Evolutionary conservation across 2,888 invertebrate genomes (phyloP), one percentile per base, ranked within the genome.

Genomic region (Thera obeliscata): DNA sequence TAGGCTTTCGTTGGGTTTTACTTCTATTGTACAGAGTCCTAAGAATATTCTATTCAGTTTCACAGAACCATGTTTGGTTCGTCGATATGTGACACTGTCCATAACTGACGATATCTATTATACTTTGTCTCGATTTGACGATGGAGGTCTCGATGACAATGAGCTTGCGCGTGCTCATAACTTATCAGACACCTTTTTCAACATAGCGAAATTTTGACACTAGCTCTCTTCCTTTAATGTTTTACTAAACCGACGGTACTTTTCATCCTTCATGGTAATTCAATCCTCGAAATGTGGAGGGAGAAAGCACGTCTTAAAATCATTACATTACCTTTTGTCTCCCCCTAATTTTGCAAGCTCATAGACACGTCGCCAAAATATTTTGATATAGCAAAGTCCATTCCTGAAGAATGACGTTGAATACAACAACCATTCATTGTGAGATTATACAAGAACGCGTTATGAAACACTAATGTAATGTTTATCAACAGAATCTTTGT

Each of bases 61-160:
- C 11, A 55, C 55, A 36, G 11, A 36, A 36, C 55, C 55, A 55
- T 55, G 36, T 55, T 38, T 56, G 38, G 38, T 0, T 33, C 2
- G 43, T 4, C n/a, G 56, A 43, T 57, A 57, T 57, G 43, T 43
- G 56, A 57, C 41, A 22, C 56, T 43, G 56, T 12, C 56, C 43
- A 57, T 57, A 33, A 33, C 3, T 8, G 43, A 43, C 43, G 56
- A 7, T 7, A 6, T 38, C 36, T 12, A 56, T 56, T 36, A 56
- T 38, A 7, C 38, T 38, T 56, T 56, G 56, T 56, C 56, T 56
- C 38, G 43, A 43, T 43, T 43, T 43, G 43, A 43, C 2, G 52
- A 52, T 52, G 33, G 22, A 33, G 33, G 52, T 33, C 52, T 52
- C 22, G 55, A 56, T 56, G 38, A 56, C 5, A 56, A 38, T 56